These are phyloP conservation scores for Camelus dromedarius DNA, from an alignment of 2,113 vertebrate genomes.

Conservation along the genomic window DNA sequence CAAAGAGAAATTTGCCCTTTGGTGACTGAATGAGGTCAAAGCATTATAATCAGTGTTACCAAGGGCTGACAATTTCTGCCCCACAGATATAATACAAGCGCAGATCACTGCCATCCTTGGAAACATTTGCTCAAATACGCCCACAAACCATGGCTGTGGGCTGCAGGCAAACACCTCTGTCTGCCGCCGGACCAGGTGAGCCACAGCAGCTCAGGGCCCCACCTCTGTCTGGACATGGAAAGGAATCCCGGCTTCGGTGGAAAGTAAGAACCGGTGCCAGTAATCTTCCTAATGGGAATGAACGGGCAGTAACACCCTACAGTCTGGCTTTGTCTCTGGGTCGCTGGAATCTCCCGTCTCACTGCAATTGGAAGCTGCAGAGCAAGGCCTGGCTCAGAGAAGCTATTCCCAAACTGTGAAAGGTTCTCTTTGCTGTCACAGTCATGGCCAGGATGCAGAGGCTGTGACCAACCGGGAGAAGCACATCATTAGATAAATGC, in stretches of 20 bases:
- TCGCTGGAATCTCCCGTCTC: not conserved
- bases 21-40: slow-evolving; percentile 54
- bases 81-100: not conserved
- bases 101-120: not conserved
- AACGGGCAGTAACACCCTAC: not conserved
- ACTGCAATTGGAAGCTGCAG: not conserved
- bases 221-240: not conserved
- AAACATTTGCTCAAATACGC: not conserved
- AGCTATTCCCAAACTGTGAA: not conserved
- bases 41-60: not conserved
- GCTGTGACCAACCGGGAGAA: not conserved
- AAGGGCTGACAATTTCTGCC: slow-evolving; percentile 8
- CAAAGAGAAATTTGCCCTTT: slow-evolving; percentile 46
- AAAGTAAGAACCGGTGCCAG: not conserved
- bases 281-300: not conserved
- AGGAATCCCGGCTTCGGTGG: not conserved
- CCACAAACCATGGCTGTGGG: not conserved
- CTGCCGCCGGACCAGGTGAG: not conserved
- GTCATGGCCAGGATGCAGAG: not conserved
- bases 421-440: not conserved
- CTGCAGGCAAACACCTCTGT: not conserved
- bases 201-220: not conserved
- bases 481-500: not conserved
- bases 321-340: not conserved
- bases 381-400: not conserved